phyloP scores from a whole-genome alignment of 2,113 vertebrate species.

The Corythornis vintsioides region DNA sequence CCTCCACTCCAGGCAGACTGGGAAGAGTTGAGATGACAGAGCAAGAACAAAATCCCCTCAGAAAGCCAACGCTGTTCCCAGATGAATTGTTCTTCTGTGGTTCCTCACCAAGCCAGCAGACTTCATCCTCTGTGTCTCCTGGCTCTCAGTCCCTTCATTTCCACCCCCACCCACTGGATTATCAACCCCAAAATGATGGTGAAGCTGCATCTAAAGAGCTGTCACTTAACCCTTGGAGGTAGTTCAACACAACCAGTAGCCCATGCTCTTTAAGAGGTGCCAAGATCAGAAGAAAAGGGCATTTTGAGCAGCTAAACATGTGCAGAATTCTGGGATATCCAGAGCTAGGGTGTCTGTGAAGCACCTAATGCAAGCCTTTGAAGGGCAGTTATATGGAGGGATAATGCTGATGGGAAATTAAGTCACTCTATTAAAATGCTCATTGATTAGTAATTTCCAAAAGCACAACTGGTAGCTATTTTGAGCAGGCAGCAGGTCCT shows the following conservation, averaged over 20 bases:
- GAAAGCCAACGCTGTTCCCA: not conserved
- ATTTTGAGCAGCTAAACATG: not conserved
- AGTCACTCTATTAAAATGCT: slow-evolving; percentile 15
- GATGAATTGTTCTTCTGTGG: not conserved
- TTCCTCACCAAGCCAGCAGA: not conserved
- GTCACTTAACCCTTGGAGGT: not conserved
- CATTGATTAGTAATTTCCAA: slow-evolving; percentile 53
- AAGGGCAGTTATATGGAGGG: not conserved
- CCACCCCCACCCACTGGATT: not conserved
- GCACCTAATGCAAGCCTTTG: not conserved
- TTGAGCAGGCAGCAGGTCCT: not conserved
- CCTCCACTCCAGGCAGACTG: not conserved
- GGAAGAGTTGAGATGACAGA: slow-evolving; percentile 31
- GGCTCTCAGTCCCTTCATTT: not conserved
- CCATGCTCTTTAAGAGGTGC: not conserved
- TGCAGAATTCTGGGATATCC: not conserved
- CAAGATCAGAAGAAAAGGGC: not conserved
- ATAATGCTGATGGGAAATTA: slow-evolving; percentile 5
- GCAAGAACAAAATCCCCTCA: not conserved
- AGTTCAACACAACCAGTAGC: not conserved
- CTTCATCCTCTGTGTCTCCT: not conserved
- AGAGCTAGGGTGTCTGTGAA: not conserved
- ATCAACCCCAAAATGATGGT: not conserved
- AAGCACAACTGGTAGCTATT: slow-evolving; percentile 32
- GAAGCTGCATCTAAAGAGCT: not conserved